These are phyloP conservation scores for Tricholaema leucomelas DNA, from an alignment of 2,113 vertebrate species.

Conservation along the genomic window DNA sequence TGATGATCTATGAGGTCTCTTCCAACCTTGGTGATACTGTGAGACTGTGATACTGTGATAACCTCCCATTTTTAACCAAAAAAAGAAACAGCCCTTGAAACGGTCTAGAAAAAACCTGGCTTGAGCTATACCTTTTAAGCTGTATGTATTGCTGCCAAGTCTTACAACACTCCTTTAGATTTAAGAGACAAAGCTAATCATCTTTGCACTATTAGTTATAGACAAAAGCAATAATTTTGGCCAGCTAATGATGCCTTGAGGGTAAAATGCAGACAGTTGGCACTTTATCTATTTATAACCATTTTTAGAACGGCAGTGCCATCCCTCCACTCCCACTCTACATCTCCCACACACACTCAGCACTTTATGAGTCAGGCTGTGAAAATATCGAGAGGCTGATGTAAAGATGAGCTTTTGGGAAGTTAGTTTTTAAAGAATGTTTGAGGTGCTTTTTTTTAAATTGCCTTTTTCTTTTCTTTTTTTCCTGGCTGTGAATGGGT, in stretches of 20 bases:
- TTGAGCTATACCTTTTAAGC: background rate
- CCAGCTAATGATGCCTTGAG: background rate
- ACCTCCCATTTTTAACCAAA: slow-evolving; percentile 25
- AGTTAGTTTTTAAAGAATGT: background rate
- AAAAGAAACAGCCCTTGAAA: background rate
- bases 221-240: background rate
- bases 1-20: too few species aligned
- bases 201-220: background rate
- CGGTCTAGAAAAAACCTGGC: background rate
- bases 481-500: background rate
- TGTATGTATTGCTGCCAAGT: background rate
- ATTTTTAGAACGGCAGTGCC: slow-evolving; percentile 22
- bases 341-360: slow-evolving; percentile 37
- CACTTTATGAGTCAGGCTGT: slow-evolving; percentile 47
- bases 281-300: slow-evolving; percentile 29
- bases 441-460: background rate
- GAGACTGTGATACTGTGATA: too few species aligned
- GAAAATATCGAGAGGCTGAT: slow-evolving; percentile 17
- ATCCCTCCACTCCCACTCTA: slow-evolving; percentile 28
- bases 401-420: slow-evolving; percentile 9
- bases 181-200: background rate
- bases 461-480: background rate
- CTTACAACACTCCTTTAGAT: background rate
- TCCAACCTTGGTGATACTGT: too few species aligned
- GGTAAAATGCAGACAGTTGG: slow-evolving; percentile 12